Evolutionary conservation across 2,888 invertebrate species (phyloP).

Genomic region (Eutolmus rufibarbis): DNA sequence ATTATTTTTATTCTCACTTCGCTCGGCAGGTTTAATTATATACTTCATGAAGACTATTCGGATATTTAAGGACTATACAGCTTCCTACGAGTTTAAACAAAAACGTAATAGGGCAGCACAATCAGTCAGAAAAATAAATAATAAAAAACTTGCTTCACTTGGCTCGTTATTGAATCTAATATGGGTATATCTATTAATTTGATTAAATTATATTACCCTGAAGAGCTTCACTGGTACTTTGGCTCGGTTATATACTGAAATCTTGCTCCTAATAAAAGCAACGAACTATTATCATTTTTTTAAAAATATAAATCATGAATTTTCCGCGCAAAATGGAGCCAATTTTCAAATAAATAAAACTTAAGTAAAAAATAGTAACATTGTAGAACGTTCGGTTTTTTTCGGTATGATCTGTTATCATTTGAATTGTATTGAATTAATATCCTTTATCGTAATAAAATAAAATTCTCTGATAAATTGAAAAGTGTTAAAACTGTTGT

Average conservation of each 20-base stretch:
- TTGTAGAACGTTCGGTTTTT: background rate
- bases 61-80: background rate
- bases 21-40: background rate
- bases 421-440: too few species aligned
- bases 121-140: background rate
- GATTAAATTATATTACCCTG: background rate
- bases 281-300: too few species aligned
- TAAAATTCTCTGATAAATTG: too few species aligned
- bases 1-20: conserved; percentile 24
- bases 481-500: too few species aligned
- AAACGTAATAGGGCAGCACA: background rate
- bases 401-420: background rate
- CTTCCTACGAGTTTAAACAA: background rate
- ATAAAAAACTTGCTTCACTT: background rate
- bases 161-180: background rate
- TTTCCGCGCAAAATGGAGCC: background rate
- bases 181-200: background rate
- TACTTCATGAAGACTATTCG: conserved; percentile 13
- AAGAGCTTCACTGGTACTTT: background rate
- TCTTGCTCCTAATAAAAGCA: background rate
- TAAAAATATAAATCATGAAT: too few species aligned
- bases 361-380: background rate
- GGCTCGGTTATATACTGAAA: background rate
- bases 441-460: too few species aligned
- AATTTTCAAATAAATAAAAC: background rate